Base-by-base conservation (phyloP, 1,140 invertebrate genomes). In the Oryzaephilus surinamensis region DNA sequence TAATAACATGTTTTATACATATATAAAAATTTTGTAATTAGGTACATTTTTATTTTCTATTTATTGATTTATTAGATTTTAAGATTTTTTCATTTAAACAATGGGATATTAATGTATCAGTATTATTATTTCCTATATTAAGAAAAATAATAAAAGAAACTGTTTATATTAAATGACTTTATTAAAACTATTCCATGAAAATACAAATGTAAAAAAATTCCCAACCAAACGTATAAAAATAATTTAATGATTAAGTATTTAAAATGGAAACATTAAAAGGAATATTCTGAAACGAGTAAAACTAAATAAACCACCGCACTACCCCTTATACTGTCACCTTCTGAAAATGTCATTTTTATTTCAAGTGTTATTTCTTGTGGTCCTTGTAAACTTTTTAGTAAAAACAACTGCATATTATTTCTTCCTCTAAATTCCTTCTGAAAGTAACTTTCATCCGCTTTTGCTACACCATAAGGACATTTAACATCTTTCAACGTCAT, bases 301-400 rank as follows among this genome's bases (percentile, higher is more conserved):
- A 81, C 79, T 27, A 94, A 67, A 59, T 84, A 88, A 0, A 87
- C 85, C 0, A 92, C 73, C 2, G 83, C 86, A 15, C 76, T 82
- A 1, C 86, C 88, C 2, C 73, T 73, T 30, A 82, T 84, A 20
- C 68, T 62, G 1, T 74, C 71, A 33, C 75, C 70, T 23, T 71
- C 72, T 57, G 80, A 88, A 3, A 94, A 72, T 48, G 87, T 81
- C 89, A 95, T 93, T 28, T 71, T 76, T 8, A 96, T 65, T 45
- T 90, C 77, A 4, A 96, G 58, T 41, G 92, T 81, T 27, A 95
- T 79, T 51, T 92, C 89, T 62, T 95, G 89, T 0, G 91, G 89
- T 0, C 90, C 91, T 28, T 74, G 63, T 2, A 95, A 71, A 0
- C 76, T 66, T 46, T 71, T 70, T 0, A 79, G 72, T 19, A 96